These are phyloP conservation scores for Eulemur albifrons DNA, from an alignment of 2,797 vertebrate genomes.

Conservation along the genomic window DNA sequence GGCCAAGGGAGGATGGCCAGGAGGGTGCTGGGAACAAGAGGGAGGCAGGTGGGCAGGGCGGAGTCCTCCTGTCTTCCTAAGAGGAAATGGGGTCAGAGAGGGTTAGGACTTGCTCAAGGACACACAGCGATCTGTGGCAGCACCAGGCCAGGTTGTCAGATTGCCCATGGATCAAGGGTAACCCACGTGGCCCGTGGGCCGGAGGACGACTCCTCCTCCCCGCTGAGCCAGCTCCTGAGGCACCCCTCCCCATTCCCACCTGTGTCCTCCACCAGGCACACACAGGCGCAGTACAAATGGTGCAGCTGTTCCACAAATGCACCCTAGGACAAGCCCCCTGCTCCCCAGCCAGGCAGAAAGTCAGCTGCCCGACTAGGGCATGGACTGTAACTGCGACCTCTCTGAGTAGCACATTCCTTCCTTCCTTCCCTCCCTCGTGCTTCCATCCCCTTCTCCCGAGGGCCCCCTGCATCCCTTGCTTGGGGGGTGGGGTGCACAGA, in stretches of 20 bases:
- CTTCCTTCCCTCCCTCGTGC: background rate
- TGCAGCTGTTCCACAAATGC: fast-evolving
- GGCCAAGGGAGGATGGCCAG: background rate
- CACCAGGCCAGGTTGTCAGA: background rate
- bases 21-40: background rate
- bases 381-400: background rate
- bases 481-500: background rate
- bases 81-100: constrained; percentile 1
- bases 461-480: background rate
- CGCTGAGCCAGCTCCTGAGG: background rate
- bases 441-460: background rate
- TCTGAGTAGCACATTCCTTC: background rate
- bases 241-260: background rate
- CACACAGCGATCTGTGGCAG: background rate
- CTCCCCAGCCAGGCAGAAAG: background rate
- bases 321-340: background rate
- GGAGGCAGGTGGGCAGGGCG: background rate
- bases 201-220: background rate
- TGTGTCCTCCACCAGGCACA: background rate
- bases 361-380: background rate
- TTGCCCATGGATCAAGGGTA: background rate
- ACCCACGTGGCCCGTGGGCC: background rate
- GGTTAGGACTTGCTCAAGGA: constrained; percentile 22
- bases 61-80: background rate
- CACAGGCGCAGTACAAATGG: background rate